These are phyloP conservation scores for Pectinophora gossypiella DNA, from an alignment of 1,140 invertebrate species.

Conservation along the genomic window DNA sequence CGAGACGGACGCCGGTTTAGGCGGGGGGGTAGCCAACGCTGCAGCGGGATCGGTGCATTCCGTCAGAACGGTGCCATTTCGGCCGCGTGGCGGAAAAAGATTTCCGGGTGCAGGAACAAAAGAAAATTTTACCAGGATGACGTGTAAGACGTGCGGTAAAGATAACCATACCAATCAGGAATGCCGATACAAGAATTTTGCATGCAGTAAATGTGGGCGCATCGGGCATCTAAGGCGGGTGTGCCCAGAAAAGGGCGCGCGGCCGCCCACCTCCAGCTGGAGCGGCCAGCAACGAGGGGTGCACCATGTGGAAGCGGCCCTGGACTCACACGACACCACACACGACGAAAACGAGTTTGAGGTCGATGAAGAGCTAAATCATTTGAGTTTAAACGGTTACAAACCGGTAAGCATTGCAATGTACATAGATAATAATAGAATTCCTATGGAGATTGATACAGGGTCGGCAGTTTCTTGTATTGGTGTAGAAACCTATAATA, in stretches of 20 bases:
- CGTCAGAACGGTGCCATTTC: neutral
- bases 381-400: conserved; percentile 4
- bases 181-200: neutral
- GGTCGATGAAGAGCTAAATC: conserved; percentile 1
- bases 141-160: neutral
- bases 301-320: neutral
- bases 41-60: neutral
- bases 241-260: neutral
- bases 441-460: conserved; percentile 7
- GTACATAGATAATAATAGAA: neutral
- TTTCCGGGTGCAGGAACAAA: neutral
- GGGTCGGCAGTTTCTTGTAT: neutral
- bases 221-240: neutral
- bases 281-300: neutral
- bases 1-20: neutral
- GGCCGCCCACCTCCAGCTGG: neutral
- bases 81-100: neutral
- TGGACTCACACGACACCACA: neutral
- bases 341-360: neutral
- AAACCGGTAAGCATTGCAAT: neutral
- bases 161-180: neutral
- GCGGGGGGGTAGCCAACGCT: neutral
- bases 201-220: neutral
- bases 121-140: neutral
- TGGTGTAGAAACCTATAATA: neutral